phyloP scores from a whole-genome alignment of 2,797 vertebrate genomes.

The Siniperca obscura region DNA sequence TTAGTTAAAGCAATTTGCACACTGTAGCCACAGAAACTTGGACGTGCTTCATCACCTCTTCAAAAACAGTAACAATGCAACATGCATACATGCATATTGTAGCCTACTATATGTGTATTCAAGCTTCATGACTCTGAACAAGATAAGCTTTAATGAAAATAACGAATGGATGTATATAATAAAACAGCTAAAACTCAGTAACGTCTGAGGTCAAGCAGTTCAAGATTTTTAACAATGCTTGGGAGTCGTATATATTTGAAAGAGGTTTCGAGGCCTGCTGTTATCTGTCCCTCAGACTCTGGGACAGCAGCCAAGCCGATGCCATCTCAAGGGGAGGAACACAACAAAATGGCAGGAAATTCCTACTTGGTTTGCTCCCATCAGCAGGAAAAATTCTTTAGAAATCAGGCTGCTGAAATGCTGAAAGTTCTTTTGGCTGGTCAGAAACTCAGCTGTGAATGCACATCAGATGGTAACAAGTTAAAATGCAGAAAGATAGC shows the following conservation, averaged over 20 bases:
- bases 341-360: constrained; percentile 86
- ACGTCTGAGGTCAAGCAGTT: constrained; percentile 53
- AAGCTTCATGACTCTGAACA: background rate
- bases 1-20: background rate
- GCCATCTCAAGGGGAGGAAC: constrained; percentile 77
- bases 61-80: background rate
- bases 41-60: background rate
- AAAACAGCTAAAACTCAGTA: background rate
- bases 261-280: constrained; percentile 60
- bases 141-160: background rate
- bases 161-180: background rate
- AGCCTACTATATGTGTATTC: too few species aligned
- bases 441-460: background rate
- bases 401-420: constrained; percentile 57
- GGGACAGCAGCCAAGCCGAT: constrained; percentile 80
- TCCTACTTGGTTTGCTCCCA: constrained; percentile 76
- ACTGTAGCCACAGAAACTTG: background rate
- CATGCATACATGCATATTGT: background rate
- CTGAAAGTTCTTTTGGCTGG: constrained; percentile 30
- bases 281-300: constrained; percentile 75
- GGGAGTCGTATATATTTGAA: constrained; percentile 59
- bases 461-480: background rate
- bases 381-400: constrained; percentile 65
- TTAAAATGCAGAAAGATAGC: background rate
- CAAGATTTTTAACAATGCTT: constrained; percentile 47